phyloP scores from a whole-genome alignment of 2,113 vertebrate genomes.

The Mormyrus lacerda region DNA sequence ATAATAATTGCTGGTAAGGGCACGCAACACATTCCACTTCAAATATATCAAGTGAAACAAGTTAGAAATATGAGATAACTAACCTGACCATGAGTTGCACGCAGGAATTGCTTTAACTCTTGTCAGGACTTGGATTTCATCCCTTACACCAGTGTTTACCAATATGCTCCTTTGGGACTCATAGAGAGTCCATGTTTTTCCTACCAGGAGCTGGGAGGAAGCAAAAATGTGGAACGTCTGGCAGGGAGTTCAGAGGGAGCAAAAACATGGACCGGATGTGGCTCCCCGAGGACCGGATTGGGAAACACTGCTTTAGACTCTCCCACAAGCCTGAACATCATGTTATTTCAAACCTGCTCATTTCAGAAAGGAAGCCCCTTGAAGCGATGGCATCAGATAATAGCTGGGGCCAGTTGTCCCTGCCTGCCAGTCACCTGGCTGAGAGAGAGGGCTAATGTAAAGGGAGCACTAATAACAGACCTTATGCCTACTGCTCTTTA shows the following conservation, averaged over 20 bases:
- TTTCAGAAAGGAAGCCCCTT: constrained; percentile 9
- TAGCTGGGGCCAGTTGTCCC: not conserved
- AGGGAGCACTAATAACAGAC: constrained; percentile 58
- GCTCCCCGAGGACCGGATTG: not conserved
- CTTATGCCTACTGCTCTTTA: constrained; percentile 50
- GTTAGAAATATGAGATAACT: not conserved
- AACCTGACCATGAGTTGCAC: not conserved
- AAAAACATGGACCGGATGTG: not conserved
- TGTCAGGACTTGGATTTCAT: not conserved
- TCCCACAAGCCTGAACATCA: not conserved
- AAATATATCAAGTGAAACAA: not conserved
- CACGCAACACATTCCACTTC: constrained; percentile 19
- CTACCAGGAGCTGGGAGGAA: not conserved
- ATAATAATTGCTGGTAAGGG: constrained; percentile 8
- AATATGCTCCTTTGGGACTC: not conserved
- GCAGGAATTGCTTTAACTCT: not conserved
- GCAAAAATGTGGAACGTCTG: not conserved
- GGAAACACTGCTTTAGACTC: not conserved
- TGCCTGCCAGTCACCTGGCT: not conserved
- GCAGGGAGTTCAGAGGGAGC: not conserved
- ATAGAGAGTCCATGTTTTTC: not conserved
- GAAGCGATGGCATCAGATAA: not conserved
- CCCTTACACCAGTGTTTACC: not conserved
- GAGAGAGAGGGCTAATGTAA: constrained; percentile 29
- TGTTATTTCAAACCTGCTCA: not conserved